Evolutionary conservation across 2,888 invertebrate species (phyloP).

Genomic region (Caenorhabditis angaria): DNA sequence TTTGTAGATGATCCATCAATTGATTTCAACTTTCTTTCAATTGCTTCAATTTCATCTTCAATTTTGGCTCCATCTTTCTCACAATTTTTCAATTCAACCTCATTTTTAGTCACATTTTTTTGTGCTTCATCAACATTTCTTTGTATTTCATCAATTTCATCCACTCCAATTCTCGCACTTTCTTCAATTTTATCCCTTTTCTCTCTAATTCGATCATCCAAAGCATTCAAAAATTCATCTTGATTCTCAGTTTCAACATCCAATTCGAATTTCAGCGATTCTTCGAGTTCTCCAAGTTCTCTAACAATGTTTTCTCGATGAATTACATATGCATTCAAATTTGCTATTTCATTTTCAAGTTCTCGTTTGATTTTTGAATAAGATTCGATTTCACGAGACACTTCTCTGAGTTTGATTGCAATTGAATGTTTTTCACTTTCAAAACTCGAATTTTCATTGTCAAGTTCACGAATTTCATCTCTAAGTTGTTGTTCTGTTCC

Average conservation of each 20-base stretch:
- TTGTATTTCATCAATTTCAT: constrained; percentile 8
- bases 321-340: not conserved
- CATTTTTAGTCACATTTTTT: constrained; percentile 23
- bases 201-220: constrained; percentile 5
- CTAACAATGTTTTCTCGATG: constrained; percentile 12
- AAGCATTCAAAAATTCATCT: constrained; percentile 9
- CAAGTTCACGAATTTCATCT: constrained; percentile 27
- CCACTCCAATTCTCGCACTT: constrained; percentile 3
- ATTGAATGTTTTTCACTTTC: constrained; percentile 15
- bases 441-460: constrained; percentile 12
- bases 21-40: constrained; percentile 21
- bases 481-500: constrained; percentile 38
- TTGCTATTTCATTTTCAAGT: not conserved
- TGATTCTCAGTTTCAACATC: constrained; percentile 5
- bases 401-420: constrained; percentile 7
- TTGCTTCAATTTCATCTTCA: constrained; percentile 21
- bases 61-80: constrained; percentile 11
- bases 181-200: not conserved
- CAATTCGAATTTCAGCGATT: constrained; percentile 9
- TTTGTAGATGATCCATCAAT: constrained; percentile 3
- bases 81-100: constrained; percentile 17
- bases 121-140: constrained; percentile 21
- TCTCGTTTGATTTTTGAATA: constrained; percentile 11
- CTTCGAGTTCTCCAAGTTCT: constrained; percentile 15
- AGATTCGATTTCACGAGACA: constrained; percentile 14